phyloP scores from a whole-genome alignment of 1,140 invertebrate species.

The Dinothrombium tinctorium region DNA sequence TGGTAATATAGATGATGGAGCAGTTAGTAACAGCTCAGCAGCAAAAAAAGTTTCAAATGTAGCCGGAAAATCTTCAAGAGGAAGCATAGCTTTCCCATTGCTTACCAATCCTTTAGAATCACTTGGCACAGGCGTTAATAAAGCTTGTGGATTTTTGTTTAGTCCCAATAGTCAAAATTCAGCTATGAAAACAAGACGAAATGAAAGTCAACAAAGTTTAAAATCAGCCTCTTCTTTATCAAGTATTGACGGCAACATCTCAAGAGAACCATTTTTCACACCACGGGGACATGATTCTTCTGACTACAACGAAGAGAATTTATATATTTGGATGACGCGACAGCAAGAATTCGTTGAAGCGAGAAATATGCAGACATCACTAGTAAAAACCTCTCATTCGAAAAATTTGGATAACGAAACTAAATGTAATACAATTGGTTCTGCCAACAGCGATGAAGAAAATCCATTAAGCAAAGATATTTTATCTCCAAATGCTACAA shows the following conservation, averaged over 20 bases:
- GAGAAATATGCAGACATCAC: constrained; percentile 5
- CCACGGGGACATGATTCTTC: not conserved
- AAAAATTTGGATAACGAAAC: constrained; percentile 1
- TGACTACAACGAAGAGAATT: constrained; percentile 34
- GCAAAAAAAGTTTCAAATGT: constrained; percentile 20
- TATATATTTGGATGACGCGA: constrained; percentile 86
- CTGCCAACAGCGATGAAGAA: constrained; percentile 1
- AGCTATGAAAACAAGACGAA: constrained; percentile 32
- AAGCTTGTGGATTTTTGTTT: constrained; percentile 3
- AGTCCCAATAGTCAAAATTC: constrained; percentile 7
- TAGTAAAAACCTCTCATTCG: not conserved
- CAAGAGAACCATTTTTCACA: not conserved
- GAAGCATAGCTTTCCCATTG: constrained; percentile 48
- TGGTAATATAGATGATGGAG: too few species aligned
- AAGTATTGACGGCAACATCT: not conserved
- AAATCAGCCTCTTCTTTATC: constrained; percentile 15
- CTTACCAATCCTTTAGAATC: constrained; percentile 15
- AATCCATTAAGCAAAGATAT: constrained; percentile 9
- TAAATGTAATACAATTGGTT: constrained; percentile 1
- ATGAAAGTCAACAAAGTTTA: constrained; percentile 35
- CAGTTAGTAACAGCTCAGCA: too few species aligned
- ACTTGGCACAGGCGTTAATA: constrained; percentile 7
- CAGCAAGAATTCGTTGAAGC: constrained; percentile 38
- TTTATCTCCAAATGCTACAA: constrained; percentile 14
- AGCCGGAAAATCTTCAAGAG: constrained; percentile 31